Evolutionary conservation across 2,113 vertebrate species (phyloP), one percentile per base, ranked within the genome.

Genomic region (Eidolon helvum): DNA sequence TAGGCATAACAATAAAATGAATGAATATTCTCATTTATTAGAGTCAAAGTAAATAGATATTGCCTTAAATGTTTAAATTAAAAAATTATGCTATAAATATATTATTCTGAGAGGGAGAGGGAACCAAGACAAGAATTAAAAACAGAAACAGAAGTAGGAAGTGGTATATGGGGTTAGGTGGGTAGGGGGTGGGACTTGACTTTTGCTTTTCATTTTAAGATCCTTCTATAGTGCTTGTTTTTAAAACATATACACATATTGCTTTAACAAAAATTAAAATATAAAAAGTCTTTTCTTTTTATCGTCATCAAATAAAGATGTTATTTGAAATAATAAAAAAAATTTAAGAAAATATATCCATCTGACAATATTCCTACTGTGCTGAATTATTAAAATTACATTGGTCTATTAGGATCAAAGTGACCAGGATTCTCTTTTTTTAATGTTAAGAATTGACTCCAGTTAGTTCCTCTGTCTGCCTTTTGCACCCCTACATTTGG

Each of bases 91-190:
- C 14, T 40, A 2, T 57, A 79, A 40, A 15, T 8, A 30, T 77
- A 55, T 91, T 85, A 71, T 77, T 92, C 16, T 95, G 71, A 90
- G 75, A 59, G 35, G 71, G 38, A 93, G 26, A 95, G 35, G 59
- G 75, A 91, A 72, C n/a, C 45, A 82, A 5, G 8, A 59, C 30
- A 93, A 94, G 48, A 92, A 97, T 66, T 88, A 84, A 63, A 91
- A 96, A 53, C 71, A 93, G 87, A 94, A 94, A 94, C n/a, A 90
- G 88, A 96, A 96, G 28, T 71, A 80, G 77, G 89, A 98, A 96
- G 96, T 78, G 75, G 75, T 84, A 16, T 35, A 5, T 85, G 75
- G 18, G 65, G 10, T 69, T 69, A 7, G 35, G 35, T 85, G 50
- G 22, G 55, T 43, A 35, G 43, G n/a, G n/a, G 6, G 24, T 85